Evolutionary conservation across 92 coral and sea anemone genomes (phyloP).

Genomic region (Phenganax marumi): DNA sequence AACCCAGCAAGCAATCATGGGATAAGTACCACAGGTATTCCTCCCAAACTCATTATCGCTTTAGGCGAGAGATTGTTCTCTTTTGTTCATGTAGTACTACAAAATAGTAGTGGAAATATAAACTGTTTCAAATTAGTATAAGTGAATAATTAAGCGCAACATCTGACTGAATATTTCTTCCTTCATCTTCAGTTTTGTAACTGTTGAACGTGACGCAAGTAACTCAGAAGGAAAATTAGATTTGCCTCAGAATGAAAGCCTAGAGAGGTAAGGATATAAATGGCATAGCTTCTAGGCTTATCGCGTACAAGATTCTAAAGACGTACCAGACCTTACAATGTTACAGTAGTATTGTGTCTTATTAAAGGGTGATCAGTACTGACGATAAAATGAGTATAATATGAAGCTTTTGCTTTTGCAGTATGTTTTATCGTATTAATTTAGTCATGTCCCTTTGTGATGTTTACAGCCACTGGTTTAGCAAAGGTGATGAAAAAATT

Average conservation of each 20-base stretch:
- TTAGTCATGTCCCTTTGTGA: neutral
- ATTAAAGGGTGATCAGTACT: no score
- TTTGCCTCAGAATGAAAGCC: neutral
- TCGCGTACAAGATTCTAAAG: neutral
- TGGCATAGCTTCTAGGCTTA: neutral
- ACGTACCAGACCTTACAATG: no score
- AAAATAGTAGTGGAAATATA: neutral
- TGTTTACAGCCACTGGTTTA: neutral
- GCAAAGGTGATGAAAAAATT: slow-evolving; percentile 11
- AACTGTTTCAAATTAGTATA: neutral
- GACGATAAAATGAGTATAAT: no score
- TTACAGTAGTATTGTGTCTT: no score
- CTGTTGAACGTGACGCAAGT: slow-evolving; percentile 9
- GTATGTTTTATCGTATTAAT: neutral
- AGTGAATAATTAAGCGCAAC: neutral
- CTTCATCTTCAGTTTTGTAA: slow-evolving; percentile 14
- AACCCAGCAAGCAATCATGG: slow-evolving; percentile 53
- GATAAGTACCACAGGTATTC: slow-evolving; percentile 15
- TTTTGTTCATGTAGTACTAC: neutral
- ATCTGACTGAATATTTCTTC: no score
- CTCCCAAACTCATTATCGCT: neutral
- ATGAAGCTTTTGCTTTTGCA: neutral
- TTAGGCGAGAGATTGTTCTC: neutral
- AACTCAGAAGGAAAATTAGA: neutral
- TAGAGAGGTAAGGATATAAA: neutral